These are phyloP conservation scores for Mizuhopecten yessoensis DNA, from an alignment of 1,140 invertebrate genomes.

Conservation along the genomic window DNA sequence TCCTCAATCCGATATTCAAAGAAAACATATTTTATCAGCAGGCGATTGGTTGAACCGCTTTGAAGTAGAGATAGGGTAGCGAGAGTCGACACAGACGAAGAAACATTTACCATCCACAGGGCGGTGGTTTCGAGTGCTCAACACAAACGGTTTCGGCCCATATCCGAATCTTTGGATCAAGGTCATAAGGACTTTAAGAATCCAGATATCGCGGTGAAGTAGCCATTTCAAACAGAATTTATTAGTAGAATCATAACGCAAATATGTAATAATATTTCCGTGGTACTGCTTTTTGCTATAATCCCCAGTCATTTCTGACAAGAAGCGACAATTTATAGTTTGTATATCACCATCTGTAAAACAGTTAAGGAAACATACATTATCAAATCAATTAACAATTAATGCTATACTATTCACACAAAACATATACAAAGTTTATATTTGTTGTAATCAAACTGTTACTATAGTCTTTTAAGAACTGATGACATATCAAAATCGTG, in stretches of 20 bases:
- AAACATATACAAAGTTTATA: too few species aligned
- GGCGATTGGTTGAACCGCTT: conserved; percentile 3
- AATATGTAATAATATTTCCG: background rate
- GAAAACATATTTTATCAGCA: conserved; percentile 39
- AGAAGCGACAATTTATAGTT: too few species aligned
- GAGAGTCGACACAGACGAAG: background rate
- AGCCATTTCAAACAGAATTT: background rate
- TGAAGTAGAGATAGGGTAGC: conserved; percentile 29
- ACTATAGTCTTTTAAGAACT: too few species aligned
- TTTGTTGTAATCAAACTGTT: too few species aligned
- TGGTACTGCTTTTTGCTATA: background rate
- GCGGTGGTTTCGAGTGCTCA: background rate
- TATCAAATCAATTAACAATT: too few species aligned
- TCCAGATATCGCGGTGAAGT: background rate
- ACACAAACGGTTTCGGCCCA: conserved; percentile 1
- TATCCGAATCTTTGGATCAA: conserved; percentile 1
- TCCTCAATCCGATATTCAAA: conserved; percentile 34
- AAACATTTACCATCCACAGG: conserved; percentile 33
- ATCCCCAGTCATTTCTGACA: background rate
- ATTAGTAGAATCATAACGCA: too few species aligned
- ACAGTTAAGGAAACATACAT: too few species aligned
- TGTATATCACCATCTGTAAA: too few species aligned
- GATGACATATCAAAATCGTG: too few species aligned
- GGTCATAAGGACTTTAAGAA: background rate
- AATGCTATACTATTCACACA: too few species aligned